phyloP scores from a whole-genome alignment of 2,113 vertebrate genomes.

The Lonchura striata region DNA sequence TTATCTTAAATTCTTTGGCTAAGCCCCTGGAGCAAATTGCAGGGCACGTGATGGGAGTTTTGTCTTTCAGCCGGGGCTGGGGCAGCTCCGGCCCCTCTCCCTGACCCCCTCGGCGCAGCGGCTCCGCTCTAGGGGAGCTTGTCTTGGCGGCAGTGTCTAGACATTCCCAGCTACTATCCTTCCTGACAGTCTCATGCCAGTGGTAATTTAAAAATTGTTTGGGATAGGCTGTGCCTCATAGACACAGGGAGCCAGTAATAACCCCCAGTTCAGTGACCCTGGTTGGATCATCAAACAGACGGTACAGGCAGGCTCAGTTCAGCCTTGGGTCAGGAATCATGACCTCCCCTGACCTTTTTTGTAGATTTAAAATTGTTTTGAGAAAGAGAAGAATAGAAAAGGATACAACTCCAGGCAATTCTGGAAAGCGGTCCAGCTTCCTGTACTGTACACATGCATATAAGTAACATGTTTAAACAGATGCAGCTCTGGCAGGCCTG shows the following conservation, averaged over 20 bases:
- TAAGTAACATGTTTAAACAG: conserved; percentile 61
- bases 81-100: conserved; percentile 65
- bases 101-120: conserved; percentile 66
- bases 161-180: conserved; percentile 48
- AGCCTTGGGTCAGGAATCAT: conserved; percentile 74
- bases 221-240: conserved; percentile 63
- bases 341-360: conserved; percentile 71
- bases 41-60: conserved; percentile 72
- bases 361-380: conserved; percentile 77
- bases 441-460: conserved; percentile 33
- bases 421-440: conserved; percentile 33
- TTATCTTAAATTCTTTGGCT: conserved; percentile 80
- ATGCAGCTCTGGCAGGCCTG: conserved; percentile 40
- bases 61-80: conserved; percentile 71
- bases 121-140: conserved; percentile 62
- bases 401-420: conserved; percentile 65
- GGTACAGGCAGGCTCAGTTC: conserved; percentile 67
- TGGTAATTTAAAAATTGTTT: conserved; percentile 80
- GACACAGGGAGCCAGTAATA: conserved; percentile 66
- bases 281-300: conserved; percentile 63
- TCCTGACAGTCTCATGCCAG: conserved; percentile 75
- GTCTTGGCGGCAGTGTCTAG: conserved; percentile 70
- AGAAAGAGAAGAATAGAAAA: conserved; percentile 72
- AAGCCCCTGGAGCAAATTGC: conserved; percentile 64
- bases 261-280: conserved; percentile 60